Conservation (phyloP, 2,797 vertebrate genomes). For the Sebastes taczanowskii region DNA sequence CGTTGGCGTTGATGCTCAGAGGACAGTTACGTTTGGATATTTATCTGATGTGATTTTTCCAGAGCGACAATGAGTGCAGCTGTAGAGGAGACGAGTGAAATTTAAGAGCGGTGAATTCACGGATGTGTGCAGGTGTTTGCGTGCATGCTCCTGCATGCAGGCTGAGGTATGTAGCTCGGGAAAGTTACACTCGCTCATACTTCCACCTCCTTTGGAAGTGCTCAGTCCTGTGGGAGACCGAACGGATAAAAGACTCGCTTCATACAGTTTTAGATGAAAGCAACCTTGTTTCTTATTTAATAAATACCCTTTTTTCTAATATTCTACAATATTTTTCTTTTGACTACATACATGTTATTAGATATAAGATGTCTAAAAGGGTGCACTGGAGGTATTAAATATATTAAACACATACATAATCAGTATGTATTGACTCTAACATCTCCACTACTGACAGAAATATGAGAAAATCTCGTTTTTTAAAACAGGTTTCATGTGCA, state of each 20-base stretch:
- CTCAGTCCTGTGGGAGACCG: neutral
- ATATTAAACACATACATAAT: constrained; percentile 1
- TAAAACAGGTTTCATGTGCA: neutral
- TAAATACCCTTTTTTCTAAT: neutral
- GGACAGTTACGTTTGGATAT: constrained; percentile 50
- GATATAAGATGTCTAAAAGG: neutral
- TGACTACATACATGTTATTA: neutral
- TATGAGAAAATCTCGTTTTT: neutral
- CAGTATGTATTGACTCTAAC: neutral
- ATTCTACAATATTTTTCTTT: neutral
- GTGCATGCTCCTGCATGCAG: constrained; percentile 58
- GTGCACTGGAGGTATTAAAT: neutral
- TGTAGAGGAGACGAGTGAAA: constrained; percentile 22
- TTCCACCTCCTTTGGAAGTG: neutral
- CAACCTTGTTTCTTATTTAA: neutral
- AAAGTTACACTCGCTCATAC: neutral
- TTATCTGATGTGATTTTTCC: constrained; percentile 53
- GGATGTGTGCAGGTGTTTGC: constrained; percentile 20
- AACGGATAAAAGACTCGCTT: constrained; percentile 4
- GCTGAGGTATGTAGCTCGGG: constrained; percentile 45
- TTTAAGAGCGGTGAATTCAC: neutral
- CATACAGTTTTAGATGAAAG: neutral
- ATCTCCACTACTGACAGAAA: neutral
- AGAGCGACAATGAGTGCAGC: constrained; percentile 27
- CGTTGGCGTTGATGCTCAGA: constrained; percentile 50